Evolutionary conservation across 2,113 vertebrate genomes (phyloP), one percentile per base, ranked within the genome.

Genomic region (Penelope pileata): DNA sequence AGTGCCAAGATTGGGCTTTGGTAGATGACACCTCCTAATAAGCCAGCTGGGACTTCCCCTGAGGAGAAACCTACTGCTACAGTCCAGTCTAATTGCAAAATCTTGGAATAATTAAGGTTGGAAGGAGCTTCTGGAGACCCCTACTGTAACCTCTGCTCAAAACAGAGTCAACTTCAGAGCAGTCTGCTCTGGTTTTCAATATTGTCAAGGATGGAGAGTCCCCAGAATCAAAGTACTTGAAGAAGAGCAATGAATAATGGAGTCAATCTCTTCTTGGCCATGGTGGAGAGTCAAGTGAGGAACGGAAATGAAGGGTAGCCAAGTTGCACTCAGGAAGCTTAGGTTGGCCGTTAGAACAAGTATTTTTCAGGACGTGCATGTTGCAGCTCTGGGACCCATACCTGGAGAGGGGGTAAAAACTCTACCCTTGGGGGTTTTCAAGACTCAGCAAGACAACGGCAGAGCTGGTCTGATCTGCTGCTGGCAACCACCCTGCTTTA

Each of bases 21-120:
- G 40, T 45, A 73, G 73, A 64, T 68, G 69, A 53, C 22, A 60
- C 12, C 40, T 96, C 29, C 51, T 60, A 48, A 36, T 32, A 34
- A 7, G 5, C 76, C 93, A 89, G 67, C 59, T 91, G 92, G 48
- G 23, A 72, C 16, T 76, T 83, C 63, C 42, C 78, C 42, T 54
- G 54, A 16, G 36, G 54, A 90, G 42, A 88, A 93, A 63, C 26
- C 47, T 78, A 27, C 34, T 68, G 16, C 73, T 87, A 79, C 36
- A 91, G 38, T 74, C 78, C 84, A 90, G 72, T 22, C 51, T 92
- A 90, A 69, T 67, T 94, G 68, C 26, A 80, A 91, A 94, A 77
- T 51, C 30, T 27, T 82, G 48, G 48, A 62, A 64, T 66, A 85
- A 87, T 90, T 81, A 74, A 83, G 56, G 68, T 74, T 93, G 86